These are phyloP conservation scores for Psammodynastes pulverulentus DNA, from an alignment of 2,113 vertebrate genomes.

Conservation along the genomic window DNA sequence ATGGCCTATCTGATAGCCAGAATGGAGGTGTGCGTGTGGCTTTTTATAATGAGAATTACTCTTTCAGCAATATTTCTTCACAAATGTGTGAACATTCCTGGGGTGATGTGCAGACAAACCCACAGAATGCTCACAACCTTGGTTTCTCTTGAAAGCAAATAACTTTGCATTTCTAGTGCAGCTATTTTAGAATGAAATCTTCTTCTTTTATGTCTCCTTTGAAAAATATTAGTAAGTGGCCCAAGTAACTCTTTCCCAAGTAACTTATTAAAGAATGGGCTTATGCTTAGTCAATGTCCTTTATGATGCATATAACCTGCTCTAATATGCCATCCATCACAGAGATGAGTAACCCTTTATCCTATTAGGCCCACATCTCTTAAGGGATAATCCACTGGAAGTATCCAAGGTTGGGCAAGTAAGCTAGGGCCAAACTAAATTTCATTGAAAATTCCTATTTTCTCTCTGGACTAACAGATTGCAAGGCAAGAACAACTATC, in stretches of 20 bases:
- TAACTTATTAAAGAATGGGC: background rate
- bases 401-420: background rate
- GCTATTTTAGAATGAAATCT: background rate
- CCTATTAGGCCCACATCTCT: background rate
- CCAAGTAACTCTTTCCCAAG: background rate
- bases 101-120: background rate
- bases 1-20: background rate
- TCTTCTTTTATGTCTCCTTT: background rate
- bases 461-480: background rate
- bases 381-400: background rate
- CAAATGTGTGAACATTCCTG: background rate
- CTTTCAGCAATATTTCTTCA: background rate
- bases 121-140: background rate
- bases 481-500: background rate
- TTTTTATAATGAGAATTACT: background rate
- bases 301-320: background rate
- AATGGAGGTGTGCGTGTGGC: background rate
- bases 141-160: background rate
- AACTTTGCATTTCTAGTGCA: background rate
- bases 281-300: background rate
- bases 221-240: background rate
- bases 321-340: background rate
- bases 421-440: background rate
- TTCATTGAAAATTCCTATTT: background rate
- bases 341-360: background rate